phyloP scores from a whole-genome alignment of 2,888 invertebrate genomes.

The Stramonita haemastoma region DNA sequence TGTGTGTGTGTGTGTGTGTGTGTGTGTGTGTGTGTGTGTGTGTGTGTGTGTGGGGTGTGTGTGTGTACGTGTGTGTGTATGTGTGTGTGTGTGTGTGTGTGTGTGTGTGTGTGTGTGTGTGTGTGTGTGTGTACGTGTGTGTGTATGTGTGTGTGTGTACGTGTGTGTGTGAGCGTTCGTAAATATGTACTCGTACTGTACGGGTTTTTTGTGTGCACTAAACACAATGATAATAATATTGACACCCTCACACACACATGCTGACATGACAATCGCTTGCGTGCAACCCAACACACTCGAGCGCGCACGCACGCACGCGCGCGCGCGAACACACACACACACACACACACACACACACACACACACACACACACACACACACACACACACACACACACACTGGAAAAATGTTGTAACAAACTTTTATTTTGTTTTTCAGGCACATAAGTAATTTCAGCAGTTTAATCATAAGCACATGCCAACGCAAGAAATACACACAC shows the following conservation, averaged over 20 bases:
- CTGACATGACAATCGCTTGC: not conserved
- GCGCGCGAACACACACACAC: not conserved
- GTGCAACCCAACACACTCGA: not conserved
- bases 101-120: slow-evolving; percentile 11
- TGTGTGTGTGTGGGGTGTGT: not conserved
- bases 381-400: not conserved
- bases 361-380: not conserved
- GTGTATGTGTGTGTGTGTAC: not conserved
- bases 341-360: not conserved
- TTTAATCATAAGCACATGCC: too few species aligned
- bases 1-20: not conserved
- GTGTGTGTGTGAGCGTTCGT: too few species aligned
- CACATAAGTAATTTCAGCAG: too few species aligned
- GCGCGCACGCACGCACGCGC: not conserved
- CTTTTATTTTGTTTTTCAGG: not conserved
- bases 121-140: not conserved
- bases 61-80: not conserved
- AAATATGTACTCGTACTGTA: too few species aligned
- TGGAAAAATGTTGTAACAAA: not conserved
- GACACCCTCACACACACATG: not conserved
- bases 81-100: not conserved
- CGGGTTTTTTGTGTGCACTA: too few species aligned
- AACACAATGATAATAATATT: too few species aligned
- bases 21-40: too few species aligned
- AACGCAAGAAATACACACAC: too few species aligned